Evolutionary conservation across 1,140 invertebrate genomes (phyloP).

Genomic region (Amyelois transitella): DNA sequence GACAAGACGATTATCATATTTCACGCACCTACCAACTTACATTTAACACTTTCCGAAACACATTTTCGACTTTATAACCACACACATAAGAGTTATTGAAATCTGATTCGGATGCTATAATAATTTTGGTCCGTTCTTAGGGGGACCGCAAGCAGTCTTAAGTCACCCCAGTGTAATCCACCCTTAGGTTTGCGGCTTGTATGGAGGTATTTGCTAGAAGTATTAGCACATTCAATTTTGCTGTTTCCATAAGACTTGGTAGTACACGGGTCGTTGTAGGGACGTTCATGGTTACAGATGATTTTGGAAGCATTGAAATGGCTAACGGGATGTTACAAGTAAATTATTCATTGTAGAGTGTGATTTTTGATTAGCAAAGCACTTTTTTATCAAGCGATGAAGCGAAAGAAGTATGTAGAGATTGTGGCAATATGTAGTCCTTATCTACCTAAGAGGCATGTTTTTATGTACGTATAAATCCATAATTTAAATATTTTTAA

Average conservation of each 20-base stretch:
- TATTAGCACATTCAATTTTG: conserved; percentile 29
- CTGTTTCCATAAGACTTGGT: conserved; percentile 10
- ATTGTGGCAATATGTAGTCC: too few species aligned
- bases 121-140: conserved; percentile 25
- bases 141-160: conserved; percentile 49
- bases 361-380: too few species aligned
- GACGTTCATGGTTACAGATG: background rate
- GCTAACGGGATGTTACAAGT: too few species aligned
- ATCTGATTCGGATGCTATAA: background rate
- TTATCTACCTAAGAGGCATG: too few species aligned
- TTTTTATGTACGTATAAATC: too few species aligned
- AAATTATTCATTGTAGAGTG: too few species aligned
- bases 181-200: conserved; percentile 54
- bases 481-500: too few species aligned
- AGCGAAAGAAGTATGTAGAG: too few species aligned
- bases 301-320: too few species aligned
- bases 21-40: conserved; percentile 36
- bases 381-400: too few species aligned
- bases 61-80: background rate
- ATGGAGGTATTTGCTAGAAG: conserved; percentile 57
- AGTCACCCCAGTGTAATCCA: conserved; percentile 43
- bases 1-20: conserved; percentile 65
- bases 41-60: conserved; percentile 11
- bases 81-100: background rate
- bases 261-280: background rate